These are phyloP conservation scores for Leucosticte australis DNA, from an alignment of 2,113 vertebrate genomes.

Conservation along the genomic window DNA sequence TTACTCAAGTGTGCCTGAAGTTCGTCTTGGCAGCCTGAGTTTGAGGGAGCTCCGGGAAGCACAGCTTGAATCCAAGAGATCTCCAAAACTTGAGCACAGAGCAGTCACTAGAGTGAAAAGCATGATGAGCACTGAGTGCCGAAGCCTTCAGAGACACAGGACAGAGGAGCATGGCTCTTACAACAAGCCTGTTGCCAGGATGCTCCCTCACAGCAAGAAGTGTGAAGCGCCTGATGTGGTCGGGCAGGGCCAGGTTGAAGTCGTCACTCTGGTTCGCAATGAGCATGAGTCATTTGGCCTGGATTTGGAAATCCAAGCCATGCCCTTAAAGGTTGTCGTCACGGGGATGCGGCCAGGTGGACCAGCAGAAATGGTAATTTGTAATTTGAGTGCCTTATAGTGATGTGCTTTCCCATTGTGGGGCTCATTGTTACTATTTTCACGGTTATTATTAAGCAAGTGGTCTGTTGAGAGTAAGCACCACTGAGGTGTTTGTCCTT, in stretches of 20 bases:
- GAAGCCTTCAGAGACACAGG: conserved; percentile 66
- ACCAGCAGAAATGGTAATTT: conserved; percentile 80
- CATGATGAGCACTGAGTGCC: conserved; percentile 76
- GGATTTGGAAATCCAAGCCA: conserved; percentile 80
- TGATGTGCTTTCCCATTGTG: not conserved
- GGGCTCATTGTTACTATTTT: not conserved
- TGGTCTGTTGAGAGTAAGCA: not conserved
- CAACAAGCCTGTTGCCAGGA: conserved; percentile 48
- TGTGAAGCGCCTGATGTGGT: conserved; percentile 50
- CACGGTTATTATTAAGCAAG: not conserved
- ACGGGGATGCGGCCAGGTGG: conserved; percentile 77
- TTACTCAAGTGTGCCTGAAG: conserved; percentile 37
- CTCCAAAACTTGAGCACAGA: conserved; percentile 85
- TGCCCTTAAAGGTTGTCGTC: conserved; percentile 78
- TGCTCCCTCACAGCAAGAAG: conserved; percentile 71
- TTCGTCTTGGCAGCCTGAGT: conserved; percentile 52
- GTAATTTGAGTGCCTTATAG: not conserved
- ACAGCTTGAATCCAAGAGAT: conserved; percentile 79
- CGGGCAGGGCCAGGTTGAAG: conserved; percentile 61
- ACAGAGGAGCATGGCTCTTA: conserved; percentile 56
- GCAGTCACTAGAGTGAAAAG: conserved; percentile 78
- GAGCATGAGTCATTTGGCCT: conserved; percentile 76
- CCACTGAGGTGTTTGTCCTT: not conserved
- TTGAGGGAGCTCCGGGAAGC: conserved; percentile 71
- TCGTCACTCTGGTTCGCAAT: conserved; percentile 68